Conservation (phyloP, 53 echinoderm and acorn worm genomes). For the Paracentrotus lividus region DNA sequence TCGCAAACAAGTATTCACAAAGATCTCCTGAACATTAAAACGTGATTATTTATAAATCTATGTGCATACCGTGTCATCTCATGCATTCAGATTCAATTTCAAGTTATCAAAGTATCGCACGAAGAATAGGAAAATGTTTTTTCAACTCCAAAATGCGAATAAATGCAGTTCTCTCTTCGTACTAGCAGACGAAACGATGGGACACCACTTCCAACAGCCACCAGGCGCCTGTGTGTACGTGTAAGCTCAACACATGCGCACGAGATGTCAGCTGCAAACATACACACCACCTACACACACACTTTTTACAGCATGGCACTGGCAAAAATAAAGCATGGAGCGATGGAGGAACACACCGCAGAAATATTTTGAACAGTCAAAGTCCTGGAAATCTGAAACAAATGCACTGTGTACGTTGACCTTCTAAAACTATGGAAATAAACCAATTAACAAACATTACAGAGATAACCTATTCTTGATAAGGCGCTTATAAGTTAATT, state of each 20-base stretch:
- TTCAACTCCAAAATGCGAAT: not conserved
- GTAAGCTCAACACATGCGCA: not conserved
- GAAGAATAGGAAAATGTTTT: not conserved
- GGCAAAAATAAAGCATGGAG: too few relatives aligned
- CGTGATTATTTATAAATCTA: not conserved
- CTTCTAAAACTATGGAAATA: constrained; percentile 16
- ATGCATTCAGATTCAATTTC: not conserved
- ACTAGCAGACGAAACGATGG: constrained; percentile 2
- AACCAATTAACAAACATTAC: constrained; percentile 65
- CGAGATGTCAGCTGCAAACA: not conserved
- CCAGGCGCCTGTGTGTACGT: not conserved
- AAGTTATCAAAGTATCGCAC: not conserved
- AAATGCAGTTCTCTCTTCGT: not conserved
- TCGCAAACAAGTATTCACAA: not conserved
- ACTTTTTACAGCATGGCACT: not conserved
- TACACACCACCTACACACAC: not conserved
- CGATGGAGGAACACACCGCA: not conserved
- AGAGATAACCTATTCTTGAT: constrained; percentile 63
- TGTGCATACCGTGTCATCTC: not conserved
- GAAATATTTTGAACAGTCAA: not conserved
- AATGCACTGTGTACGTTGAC: constrained; percentile 62
- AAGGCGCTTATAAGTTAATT: constrained; percentile 59
- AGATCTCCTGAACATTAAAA: not conserved
- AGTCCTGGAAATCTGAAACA: constrained; percentile 51
- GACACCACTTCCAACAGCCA: not conserved